A percentile compares a stretch with the other conserved stretches of the same genome.
phyloP scores from a whole-genome alignment of 2,113 vertebrate species.

The Hippolais icterina region DNA sequence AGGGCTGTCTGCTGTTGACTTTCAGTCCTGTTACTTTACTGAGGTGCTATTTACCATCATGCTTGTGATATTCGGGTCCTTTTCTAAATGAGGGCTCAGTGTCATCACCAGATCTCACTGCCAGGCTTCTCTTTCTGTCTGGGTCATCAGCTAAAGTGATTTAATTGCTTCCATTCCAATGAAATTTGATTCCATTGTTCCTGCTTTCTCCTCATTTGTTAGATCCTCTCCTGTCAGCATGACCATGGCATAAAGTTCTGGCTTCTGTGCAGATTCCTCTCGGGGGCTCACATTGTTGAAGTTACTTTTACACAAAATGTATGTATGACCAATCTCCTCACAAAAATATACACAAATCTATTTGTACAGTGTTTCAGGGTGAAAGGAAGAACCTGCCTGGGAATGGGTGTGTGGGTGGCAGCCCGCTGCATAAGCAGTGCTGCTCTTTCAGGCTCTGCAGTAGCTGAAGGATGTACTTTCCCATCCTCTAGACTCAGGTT shows the following conservation, averaged over 20 bases:
- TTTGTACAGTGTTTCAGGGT: background rate
- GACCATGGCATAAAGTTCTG: background rate
- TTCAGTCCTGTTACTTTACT: background rate
- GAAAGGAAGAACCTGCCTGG: background rate
- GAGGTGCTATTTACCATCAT: background rate
- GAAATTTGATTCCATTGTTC: background rate
- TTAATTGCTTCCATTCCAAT: background rate
- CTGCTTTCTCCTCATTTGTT: background rate
- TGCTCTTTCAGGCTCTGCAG: background rate
- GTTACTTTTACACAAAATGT: background rate
- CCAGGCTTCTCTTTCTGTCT: background rate
- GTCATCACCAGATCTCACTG: background rate
- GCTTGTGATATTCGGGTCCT: background rate
- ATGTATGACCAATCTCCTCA: background rate
- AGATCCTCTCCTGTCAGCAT: background rate
- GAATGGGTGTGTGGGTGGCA: background rate
- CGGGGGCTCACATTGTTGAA: background rate
- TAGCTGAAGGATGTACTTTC: background rate
- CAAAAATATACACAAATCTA: background rate
- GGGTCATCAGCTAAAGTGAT: background rate
- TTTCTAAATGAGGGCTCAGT: background rate
- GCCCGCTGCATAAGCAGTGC: background rate
- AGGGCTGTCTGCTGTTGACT: background rate
- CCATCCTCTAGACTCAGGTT: background rate
- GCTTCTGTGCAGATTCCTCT: background rate